A percentile compares a stretch with the other conserved stretches of the same genome.
These are phyloP conservation scores for Conus canariensis DNA, from an alignment of 2,888 invertebrate species.

Conservation along the genomic window DNA sequence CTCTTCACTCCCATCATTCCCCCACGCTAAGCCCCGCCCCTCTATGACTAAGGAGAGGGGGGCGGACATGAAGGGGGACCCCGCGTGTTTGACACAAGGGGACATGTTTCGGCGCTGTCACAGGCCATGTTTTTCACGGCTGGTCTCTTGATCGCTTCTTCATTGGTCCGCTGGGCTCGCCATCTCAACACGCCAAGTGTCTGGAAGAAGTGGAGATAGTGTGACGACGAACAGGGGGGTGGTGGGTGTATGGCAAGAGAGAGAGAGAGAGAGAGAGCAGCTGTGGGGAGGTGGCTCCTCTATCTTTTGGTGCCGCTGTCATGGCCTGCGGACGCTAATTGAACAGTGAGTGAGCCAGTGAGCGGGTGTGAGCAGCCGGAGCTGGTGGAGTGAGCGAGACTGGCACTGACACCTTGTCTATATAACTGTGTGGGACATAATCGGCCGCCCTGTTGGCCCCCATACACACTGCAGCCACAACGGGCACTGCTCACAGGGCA, in stretches of 20 bases:
- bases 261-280: not conserved
- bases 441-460: no score
- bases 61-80: not conserved
- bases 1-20: not conserved
- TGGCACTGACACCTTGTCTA: not conserved
- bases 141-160: not conserved
- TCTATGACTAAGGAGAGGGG: not conserved
- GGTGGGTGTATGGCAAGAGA: not conserved
- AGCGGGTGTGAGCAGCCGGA: not conserved
- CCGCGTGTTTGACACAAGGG: not conserved
- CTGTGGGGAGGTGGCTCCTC: not conserved
- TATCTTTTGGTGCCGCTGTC: not conserved
- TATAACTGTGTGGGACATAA: not conserved
- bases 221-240: not conserved
- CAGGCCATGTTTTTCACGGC: not conserved
- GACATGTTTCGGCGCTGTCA: not conserved
- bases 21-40: not conserved
- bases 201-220: not conserved
- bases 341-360: constrained; percentile 19
- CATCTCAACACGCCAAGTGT: not conserved
- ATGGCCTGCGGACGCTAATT: not conserved
- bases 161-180: not conserved
- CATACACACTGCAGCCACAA: no score
- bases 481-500: no score
- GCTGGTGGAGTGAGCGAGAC: constrained; percentile 12